A percentile compares a stretch with the other conserved stretches of the same genome.
Evolutionary conservation across 2,797 vertebrate genomes (phyloP).

Genomic region (Pangasius krempfi): DNA sequence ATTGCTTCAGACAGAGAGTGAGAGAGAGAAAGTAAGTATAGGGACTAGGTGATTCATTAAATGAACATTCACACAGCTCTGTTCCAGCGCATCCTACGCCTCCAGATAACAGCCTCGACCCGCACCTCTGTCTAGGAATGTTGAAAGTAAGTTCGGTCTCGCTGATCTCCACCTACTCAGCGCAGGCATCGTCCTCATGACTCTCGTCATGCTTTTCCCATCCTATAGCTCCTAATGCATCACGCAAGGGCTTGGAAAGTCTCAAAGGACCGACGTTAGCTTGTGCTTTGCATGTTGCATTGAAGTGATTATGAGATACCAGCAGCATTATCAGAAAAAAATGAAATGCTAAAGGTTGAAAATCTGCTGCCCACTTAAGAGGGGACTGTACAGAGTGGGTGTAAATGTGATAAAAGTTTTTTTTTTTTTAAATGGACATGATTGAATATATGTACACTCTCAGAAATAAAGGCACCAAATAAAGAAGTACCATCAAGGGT

Average conservation of each 20-base stretch:
- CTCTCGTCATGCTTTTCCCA: slow-evolving; percentile 18
- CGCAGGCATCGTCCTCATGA: slow-evolving; percentile 25
- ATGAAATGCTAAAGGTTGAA: background rate
- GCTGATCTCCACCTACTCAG: slow-evolving; percentile 53
- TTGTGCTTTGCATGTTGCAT: background rate
- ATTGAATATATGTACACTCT: background rate
- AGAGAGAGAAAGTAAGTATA: slow-evolving; percentile 19
- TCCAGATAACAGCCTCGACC: slow-evolving; percentile 40
- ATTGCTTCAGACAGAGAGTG: slow-evolving; percentile 14
- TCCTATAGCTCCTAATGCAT: slow-evolving; percentile 2
- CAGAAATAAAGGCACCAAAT: background rate
- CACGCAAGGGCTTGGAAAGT: background rate
- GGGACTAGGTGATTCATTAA: slow-evolving; percentile 40
- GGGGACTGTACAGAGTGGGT: background rate
- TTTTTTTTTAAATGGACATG: background rate
- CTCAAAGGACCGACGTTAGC: background rate
- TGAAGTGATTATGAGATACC: slow-evolving; percentile 14
- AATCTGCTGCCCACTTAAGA: slow-evolving; percentile 27
- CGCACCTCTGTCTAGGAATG: slow-evolving; percentile 39
- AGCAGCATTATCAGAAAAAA: background rate
- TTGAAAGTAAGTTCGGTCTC: slow-evolving; percentile 40
- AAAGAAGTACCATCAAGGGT: background rate
- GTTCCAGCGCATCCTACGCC: slow-evolving; percentile 42
- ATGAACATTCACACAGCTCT: slow-evolving; percentile 39
- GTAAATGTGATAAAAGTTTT: slow-evolving; percentile 18